These are phyloP conservation scores for Furcula furcula DNA, from an alignment of 2,888 invertebrate species.

Conservation along the genomic window DNA sequence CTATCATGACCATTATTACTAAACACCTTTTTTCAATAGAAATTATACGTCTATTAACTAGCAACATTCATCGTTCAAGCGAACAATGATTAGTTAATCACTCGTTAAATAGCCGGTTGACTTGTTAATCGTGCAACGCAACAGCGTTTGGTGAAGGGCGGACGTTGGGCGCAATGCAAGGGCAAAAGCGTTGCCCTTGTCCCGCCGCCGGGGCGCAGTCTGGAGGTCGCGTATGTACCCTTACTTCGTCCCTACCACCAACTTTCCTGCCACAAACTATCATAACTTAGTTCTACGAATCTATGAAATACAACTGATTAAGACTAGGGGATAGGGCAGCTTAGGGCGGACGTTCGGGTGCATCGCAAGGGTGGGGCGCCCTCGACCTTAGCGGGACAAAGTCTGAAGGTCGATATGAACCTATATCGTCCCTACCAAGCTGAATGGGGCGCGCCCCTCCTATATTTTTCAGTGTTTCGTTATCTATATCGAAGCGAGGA, in stretches of 20 bases:
- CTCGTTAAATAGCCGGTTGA: slow-evolving; percentile 10
- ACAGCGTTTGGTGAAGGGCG: slow-evolving; percentile 19
- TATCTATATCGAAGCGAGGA: slow-evolving; percentile 9
- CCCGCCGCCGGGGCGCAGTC: slow-evolving; percentile 61
- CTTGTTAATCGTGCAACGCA: slow-evolving; percentile 6
- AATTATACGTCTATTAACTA: slow-evolving; percentile 2
- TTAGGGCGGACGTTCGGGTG: slow-evolving; percentile 24
- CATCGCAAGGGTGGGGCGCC: slow-evolving; percentile 30
- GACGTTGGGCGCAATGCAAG: slow-evolving; percentile 61
- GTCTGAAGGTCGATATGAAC: slow-evolving; percentile 34
- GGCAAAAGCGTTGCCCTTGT: slow-evolving; percentile 64
- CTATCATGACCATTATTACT: neutral
- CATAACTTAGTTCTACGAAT: slow-evolving; percentile 29
- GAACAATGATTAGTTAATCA: slow-evolving; percentile 8
- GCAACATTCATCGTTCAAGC: slow-evolving; percentile 1
- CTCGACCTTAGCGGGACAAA: slow-evolving; percentile 17
- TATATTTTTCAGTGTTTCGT: slow-evolving; percentile 12
- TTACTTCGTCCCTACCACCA: slow-evolving; percentile 48
- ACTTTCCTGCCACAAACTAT: slow-evolving; percentile 27
- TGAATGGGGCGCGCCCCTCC: slow-evolving; percentile 15
- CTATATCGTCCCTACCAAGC: slow-evolving; percentile 20
- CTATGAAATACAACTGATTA: slow-evolving; percentile 14
- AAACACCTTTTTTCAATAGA: neutral
- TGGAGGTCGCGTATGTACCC: slow-evolving; percentile 75
- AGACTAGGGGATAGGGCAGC: slow-evolving; percentile 9